Percentiles rank a stretch among this genome's conserved stretches.
These are phyloP conservation scores for Cynoglossus semilaevis DNA, from an alignment of 2,113 vertebrate species.

Conservation along the genomic window DNA sequence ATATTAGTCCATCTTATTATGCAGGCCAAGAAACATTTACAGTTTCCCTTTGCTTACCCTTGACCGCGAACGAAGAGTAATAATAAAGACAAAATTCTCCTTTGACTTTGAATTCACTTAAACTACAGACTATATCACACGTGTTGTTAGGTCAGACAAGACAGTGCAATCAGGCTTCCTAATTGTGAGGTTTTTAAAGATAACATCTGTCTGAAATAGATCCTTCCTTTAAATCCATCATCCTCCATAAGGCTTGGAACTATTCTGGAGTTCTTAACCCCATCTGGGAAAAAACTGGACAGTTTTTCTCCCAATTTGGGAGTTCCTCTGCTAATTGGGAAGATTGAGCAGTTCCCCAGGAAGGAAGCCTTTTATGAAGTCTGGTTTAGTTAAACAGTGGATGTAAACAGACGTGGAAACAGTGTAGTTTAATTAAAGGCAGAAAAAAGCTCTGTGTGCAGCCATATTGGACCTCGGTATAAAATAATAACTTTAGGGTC, in stretches of 20 bases:
- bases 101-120: constrained; percentile 23
- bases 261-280: constrained; percentile 11
- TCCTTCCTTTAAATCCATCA: constrained; percentile 43
- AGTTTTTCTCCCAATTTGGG: constrained; percentile 37
- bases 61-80: too few species aligned
- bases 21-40: too few species aligned
- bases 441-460: not conserved
- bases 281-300: constrained; percentile 14
- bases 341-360: constrained; percentile 43
- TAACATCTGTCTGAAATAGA: constrained; percentile 62
- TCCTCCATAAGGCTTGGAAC: constrained; percentile 1
- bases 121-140: constrained; percentile 32
- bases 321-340: constrained; percentile 46
- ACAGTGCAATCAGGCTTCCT: constrained; percentile 45
- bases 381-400: constrained; percentile 27
- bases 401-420: constrained; percentile 19
- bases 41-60: too few species aligned
- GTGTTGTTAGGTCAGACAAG: constrained; percentile 23
- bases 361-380: constrained; percentile 48
- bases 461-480: too few species aligned
- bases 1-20: too few species aligned
- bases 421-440: constrained; percentile 14
- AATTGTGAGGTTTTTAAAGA: constrained; percentile 51
- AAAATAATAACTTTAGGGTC: too few species aligned
- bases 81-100: not conserved